phyloP scores from a whole-genome alignment of 2,888 invertebrate genomes.

The Zeuzera pyrina region DNA sequence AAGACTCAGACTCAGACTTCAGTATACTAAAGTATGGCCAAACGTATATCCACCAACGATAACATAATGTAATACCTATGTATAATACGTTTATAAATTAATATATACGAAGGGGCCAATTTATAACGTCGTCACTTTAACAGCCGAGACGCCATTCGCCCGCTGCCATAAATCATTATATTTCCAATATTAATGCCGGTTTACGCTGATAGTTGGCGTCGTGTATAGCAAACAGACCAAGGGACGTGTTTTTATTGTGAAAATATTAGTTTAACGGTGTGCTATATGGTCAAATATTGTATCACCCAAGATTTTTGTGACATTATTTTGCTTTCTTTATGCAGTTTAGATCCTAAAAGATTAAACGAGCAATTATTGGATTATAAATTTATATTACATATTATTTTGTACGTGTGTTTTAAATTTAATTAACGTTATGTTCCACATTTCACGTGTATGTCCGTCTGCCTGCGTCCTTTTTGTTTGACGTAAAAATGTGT shows the following conservation, averaged over 20 bases:
- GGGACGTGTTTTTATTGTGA: slow-evolving; percentile 23
- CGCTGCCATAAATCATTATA: slow-evolving; percentile 36
- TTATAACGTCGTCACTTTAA: neutral
- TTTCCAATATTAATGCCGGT: slow-evolving; percentile 34
- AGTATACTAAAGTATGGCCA: too few species aligned
- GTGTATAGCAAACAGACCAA: slow-evolving; percentile 1
- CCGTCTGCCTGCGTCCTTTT: too few species aligned
- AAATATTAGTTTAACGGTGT: slow-evolving; percentile 13
- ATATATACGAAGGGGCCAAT: too few species aligned
- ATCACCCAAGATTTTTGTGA: neutral
- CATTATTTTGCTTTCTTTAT: neutral
- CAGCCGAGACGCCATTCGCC: slow-evolving; percentile 3
- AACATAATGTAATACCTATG: too few species aligned
- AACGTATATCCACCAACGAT: too few species aligned
- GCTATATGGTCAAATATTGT: neutral
- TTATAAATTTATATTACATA: neutral
- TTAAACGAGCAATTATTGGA: neutral
- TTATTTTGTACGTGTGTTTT: too few species aligned
- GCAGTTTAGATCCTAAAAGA: too few species aligned
- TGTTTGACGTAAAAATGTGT: too few species aligned
- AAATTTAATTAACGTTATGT: too few species aligned
- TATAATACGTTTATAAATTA: too few species aligned
- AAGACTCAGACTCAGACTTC: too few species aligned
- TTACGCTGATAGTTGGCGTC: slow-evolving; percentile 10
- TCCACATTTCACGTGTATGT: too few species aligned